These are phyloP conservation scores for Rugalucina vietnamica DNA, from an alignment of 2,888 invertebrate species.

Conservation along the genomic window DNA sequence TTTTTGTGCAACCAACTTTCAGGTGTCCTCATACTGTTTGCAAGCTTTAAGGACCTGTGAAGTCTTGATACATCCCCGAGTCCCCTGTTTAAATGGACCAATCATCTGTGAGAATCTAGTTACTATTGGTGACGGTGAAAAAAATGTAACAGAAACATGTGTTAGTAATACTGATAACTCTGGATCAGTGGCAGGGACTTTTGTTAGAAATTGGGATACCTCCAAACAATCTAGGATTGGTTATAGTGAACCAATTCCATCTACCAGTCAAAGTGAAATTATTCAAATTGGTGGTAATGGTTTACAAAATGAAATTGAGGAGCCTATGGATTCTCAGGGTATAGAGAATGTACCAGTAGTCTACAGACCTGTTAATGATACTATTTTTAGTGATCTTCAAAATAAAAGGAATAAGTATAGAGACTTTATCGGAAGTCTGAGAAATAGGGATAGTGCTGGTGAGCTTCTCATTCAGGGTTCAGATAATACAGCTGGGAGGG, in stretches of 20 bases:
- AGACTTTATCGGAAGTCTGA: background rate
- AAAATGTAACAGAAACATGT: background rate
- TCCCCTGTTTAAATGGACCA: constrained; percentile 63
- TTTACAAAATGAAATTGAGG: too few species aligned
- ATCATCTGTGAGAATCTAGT: constrained; percentile 40
- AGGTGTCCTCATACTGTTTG: constrained; percentile 63
- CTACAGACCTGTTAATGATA: too few species aligned
- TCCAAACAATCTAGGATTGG: too few species aligned
- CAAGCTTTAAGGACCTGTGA: constrained; percentile 61
- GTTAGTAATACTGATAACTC: too few species aligned
- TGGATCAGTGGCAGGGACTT: too few species aligned
- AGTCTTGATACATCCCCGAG: constrained; percentile 63
- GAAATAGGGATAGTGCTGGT: background rate
- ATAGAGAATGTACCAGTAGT: too few species aligned
- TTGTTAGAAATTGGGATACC: too few species aligned
- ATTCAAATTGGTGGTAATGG: too few species aligned
- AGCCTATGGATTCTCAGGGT: too few species aligned
- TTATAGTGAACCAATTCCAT: too few species aligned
- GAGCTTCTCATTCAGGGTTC: background rate
- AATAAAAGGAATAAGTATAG: background rate
- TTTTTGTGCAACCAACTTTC: too few species aligned
- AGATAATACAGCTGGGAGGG: background rate
- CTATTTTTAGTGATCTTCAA: background rate
- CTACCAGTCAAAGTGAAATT: too few species aligned
- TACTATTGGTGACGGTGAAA: constrained; percentile 4